Conservation (phyloP, 2,888 invertebrate genomes). For the Melanotus villosus region DNA sequence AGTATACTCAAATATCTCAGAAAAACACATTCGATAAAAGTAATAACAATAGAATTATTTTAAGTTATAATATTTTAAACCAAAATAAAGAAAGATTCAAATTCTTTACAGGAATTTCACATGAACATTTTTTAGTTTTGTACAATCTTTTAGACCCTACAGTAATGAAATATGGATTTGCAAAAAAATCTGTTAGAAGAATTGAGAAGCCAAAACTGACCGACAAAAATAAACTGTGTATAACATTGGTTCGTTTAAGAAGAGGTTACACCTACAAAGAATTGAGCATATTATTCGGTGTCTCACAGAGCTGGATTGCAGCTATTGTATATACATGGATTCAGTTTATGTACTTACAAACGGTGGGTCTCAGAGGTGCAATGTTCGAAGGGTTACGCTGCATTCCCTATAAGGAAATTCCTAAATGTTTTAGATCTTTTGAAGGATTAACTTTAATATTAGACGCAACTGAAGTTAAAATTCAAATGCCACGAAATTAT, state of each 20-base stretch:
- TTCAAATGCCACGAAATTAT: constrained; percentile 21
- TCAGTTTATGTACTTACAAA: background rate
- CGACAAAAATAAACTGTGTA: constrained; percentile 12
- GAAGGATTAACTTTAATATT: constrained; percentile 7
- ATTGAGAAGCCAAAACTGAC: too few relatives aligned
- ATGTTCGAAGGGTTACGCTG: background rate
- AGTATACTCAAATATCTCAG: too few relatives aligned
- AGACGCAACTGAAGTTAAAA: constrained; percentile 12
- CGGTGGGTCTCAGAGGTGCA: background rate
- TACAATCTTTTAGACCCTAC: too few relatives aligned
- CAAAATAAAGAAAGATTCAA: too few relatives aligned
- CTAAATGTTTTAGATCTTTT: constrained; percentile 1
- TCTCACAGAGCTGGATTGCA: background rate
- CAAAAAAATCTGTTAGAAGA: too few relatives aligned
- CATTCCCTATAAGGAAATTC: background rate
- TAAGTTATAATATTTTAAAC: too few relatives aligned
- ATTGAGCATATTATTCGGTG: background rate
- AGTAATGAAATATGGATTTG: too few relatives aligned
- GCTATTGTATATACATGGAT: constrained; percentile 5
- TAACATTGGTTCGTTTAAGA: constrained; percentile 2
- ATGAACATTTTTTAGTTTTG: too few relatives aligned
- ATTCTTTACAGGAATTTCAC: too few relatives aligned
- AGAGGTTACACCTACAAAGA: constrained; percentile 13
- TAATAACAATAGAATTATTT: too few relatives aligned
- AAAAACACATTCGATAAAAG: too few relatives aligned